These are phyloP conservation scores for Orchesella cincta DNA, from an alignment of 1,140 invertebrate species.

Conservation along the genomic window DNA sequence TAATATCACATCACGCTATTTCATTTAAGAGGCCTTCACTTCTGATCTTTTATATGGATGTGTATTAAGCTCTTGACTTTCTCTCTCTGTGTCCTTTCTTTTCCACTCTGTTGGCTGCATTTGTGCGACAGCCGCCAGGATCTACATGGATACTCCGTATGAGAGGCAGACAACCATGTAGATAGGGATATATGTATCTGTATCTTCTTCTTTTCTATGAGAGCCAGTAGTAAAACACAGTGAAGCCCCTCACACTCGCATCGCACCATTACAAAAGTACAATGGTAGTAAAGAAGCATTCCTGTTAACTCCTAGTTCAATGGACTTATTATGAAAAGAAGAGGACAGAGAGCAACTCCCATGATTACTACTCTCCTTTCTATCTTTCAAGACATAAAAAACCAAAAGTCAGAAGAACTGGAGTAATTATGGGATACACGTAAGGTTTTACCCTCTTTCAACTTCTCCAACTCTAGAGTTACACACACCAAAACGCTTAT, in stretches of 20 bases:
- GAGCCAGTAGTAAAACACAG: too few species aligned
- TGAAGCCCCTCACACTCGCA: too few species aligned
- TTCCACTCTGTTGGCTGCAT: not conserved
- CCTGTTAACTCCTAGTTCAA: not conserved
- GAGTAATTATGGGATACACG: not conserved
- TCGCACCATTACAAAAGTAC: too few species aligned
- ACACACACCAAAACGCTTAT: not conserved
- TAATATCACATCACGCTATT: too few species aligned
- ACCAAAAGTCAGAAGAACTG: not conserved
- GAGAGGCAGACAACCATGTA: not conserved
- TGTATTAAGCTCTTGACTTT: not conserved
- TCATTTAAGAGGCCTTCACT: too few species aligned
- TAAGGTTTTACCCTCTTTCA: not conserved
- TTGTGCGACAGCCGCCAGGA: not conserved
- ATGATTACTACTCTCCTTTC: not conserved
- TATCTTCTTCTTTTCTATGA: too few species aligned
- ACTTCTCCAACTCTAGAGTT: not conserved
- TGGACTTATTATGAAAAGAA: not conserved
- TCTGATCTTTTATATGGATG: not conserved
- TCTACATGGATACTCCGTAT: not conserved
- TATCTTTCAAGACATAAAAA: too few species aligned
- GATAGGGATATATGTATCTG: too few species aligned
- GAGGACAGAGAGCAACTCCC: not conserved
- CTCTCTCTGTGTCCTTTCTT: not conserved
- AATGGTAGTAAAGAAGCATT: too few species aligned